Conservation (phyloP, 2,113 vertebrate genomes). For the Rostratula benghalensis region DNA sequence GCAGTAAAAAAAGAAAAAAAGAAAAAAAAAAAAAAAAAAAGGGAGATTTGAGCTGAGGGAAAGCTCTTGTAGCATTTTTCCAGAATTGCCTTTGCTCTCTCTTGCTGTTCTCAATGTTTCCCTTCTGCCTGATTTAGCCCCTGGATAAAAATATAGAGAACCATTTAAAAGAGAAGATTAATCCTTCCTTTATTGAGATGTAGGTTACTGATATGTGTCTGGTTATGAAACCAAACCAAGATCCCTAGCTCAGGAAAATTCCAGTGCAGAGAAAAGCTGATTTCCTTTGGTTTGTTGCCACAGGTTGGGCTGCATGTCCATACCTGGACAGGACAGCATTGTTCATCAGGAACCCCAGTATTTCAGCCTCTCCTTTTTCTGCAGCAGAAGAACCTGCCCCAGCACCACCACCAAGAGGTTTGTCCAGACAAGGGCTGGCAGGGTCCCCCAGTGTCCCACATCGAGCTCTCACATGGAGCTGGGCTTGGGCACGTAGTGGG, state of each 20-base stretch:
- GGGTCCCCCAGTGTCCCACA: neutral
- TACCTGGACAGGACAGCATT: neutral
- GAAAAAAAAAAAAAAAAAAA: no score
- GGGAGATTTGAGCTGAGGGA: neutral
- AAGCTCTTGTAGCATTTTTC: neutral
- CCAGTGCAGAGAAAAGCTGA: neutral
- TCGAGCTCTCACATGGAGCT: rapidly evolving
- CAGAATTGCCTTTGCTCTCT: neutral
- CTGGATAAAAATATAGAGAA: constrained; percentile 25
- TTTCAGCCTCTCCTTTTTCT: neutral
- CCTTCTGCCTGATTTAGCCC: neutral
- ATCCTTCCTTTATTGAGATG: constrained; percentile 26
- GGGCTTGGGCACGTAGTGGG: neutral
- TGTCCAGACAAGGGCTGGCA: neutral
- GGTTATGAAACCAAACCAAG: neutral
- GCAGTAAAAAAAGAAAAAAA: neutral
- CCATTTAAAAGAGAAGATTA: constrained; percentile 30
- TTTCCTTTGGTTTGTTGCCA: neutral
- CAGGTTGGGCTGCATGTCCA: neutral
- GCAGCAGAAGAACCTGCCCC: neutral
- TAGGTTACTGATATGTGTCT: constrained; percentile 40
- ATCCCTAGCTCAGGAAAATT: constrained; percentile 16
- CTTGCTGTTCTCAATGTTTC: neutral
- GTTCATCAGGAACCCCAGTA: neutral
- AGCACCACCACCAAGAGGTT: neutral